These are phyloP conservation scores for Panthera tigris DNA, from an alignment of 2,113 vertebrate genomes.

Conservation along the genomic window DNA sequence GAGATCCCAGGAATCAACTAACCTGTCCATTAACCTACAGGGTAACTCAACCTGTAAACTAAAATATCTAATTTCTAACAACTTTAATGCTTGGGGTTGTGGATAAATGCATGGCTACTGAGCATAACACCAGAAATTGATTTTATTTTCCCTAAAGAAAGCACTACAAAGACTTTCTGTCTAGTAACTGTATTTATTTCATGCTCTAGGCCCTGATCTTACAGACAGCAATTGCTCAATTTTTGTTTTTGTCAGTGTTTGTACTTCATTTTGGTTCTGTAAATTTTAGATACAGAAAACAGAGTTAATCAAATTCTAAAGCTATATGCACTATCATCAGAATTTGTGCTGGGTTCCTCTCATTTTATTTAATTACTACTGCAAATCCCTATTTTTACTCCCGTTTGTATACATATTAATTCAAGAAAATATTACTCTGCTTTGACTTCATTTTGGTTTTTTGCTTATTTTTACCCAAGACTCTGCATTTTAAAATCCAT, in stretches of 20 bases:
- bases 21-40: neutral
- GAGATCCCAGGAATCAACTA: neutral
- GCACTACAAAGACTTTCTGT: neutral
- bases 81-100: neutral
- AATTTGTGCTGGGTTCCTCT: neutral
- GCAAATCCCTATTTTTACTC: neutral
- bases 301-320: neutral
- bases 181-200: neutral
- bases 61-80: slow-evolving; percentile 34
- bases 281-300: neutral
- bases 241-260: neutral
- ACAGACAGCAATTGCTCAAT: neutral
- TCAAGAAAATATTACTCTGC: neutral
- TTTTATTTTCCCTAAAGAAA: slow-evolving; percentile 32
- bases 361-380: neutral
- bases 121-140: neutral
- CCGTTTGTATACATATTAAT: neutral
- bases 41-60: neutral
- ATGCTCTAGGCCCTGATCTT: neutral
- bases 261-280: neutral
- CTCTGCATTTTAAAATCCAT: neutral
- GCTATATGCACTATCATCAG: neutral
- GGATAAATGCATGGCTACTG: neutral
- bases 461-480: neutral
- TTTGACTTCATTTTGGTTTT: neutral